phyloP scores from a whole-genome alignment of 2,797 vertebrate species.

The Melanotaenia boesemani region DNA sequence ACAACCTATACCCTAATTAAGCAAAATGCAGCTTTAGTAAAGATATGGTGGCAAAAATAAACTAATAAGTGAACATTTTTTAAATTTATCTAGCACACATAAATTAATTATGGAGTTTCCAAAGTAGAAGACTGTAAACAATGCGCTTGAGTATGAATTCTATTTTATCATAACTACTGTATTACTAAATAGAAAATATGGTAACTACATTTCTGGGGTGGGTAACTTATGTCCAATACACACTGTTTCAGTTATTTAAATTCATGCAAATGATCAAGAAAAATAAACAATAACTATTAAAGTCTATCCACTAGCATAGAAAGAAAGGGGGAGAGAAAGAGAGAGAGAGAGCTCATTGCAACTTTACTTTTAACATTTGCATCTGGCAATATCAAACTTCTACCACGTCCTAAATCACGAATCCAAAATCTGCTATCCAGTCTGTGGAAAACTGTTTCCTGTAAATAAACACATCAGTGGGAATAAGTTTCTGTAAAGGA shows the following conservation, averaged over 20 bases:
- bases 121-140: not conserved
- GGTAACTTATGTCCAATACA: constrained; percentile 7
- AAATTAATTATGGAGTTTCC: not conserved
- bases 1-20: not conserved
- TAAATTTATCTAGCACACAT: not conserved
- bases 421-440: too few species aligned
- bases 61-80: not conserved
- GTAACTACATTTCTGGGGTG: not conserved
- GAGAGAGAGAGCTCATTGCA: not conserved
- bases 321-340: not conserved
- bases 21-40: not conserved
- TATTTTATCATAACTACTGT: not conserved
- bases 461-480: too few species aligned
- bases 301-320: not conserved
- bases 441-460: too few species aligned
- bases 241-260: not conserved
- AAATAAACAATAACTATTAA: not conserved
- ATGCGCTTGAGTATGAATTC: not conserved
- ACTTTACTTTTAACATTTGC: not conserved
- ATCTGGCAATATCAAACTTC: not conserved
- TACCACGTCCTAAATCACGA: too few species aligned
- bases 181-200: constrained; percentile 11
- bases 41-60: not conserved
- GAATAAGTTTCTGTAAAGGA: not conserved
- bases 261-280: not conserved